These are phyloP conservation scores for Blastobasis lacticolella DNA, from an alignment of 2,888 invertebrate species.

Conservation along the genomic window DNA sequence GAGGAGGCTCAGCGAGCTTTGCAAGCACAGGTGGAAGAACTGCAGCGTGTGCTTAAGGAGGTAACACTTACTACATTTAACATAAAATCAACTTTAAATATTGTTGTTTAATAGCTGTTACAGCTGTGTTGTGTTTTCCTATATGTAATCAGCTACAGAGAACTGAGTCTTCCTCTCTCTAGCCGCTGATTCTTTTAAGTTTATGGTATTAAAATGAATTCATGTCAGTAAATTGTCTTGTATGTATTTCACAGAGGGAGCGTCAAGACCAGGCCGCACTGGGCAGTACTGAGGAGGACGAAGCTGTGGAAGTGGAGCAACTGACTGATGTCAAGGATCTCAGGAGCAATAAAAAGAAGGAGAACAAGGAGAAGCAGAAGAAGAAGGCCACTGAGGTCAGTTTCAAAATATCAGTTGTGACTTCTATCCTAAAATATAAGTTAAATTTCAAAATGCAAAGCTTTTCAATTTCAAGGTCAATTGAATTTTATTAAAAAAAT, in stretches of 20 bases:
- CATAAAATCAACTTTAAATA: slow-evolving; percentile 7
- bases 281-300: slow-evolving; percentile 33
- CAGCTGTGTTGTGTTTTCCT: no score
- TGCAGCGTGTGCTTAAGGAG: slow-evolving; percentile 65
- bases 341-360: slow-evolving; percentile 66
- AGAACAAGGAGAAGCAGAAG: slow-evolving; percentile 68
- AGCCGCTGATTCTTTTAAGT: no score
- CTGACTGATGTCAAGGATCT: slow-evolving; percentile 64
- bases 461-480: no score
- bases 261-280: slow-evolving; percentile 49
- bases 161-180: no score
- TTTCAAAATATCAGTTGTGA: background rate
- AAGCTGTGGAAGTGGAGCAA: slow-evolving; percentile 43
- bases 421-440: background rate
- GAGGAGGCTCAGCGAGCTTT: slow-evolving; percentile 56
- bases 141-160: no score
- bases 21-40: slow-evolving; percentile 64
- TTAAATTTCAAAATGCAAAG: background rate
- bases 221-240: no score
- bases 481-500: background rate
- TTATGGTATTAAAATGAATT: no score
- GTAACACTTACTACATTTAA: slow-evolving; percentile 22
- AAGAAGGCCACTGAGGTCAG: slow-evolving; percentile 54
- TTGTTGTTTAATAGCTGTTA: slow-evolving; percentile 1
- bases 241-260: slow-evolving; percentile 35